Base-by-base conservation (phyloP, 2,113 vertebrate genomes). In the Chaenocephalus aceratus region DNA sequence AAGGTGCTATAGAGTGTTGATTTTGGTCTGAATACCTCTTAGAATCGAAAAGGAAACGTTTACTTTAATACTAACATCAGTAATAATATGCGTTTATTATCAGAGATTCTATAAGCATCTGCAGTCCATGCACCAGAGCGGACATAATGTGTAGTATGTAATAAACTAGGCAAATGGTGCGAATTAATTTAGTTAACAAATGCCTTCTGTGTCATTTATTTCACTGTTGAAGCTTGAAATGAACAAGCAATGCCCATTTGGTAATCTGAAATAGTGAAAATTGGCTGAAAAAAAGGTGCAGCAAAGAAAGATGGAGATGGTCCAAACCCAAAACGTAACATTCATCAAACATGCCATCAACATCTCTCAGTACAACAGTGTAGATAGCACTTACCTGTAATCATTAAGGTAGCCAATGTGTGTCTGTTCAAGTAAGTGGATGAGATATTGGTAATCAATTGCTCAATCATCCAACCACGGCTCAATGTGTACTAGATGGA, bases 201-300 rank as follows among this genome's bases (percentile, higher is more conserved):
- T n/a, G 34, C 23, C 23, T 9, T 58, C 41, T 41, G 26, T 52
- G 36, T 78, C 23, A 34, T 56, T 58, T 23, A 74, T 44, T 73
- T 67, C 26, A 58, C 30, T 8, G 63, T 16, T 26, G 11, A 49
- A 15, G 23, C 23, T 6, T 1, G 0, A 51, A 51, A 11, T n/a
- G 10, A 45, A 66, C 60, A 59, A 16, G 16, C 21, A 34, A 23
- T 26, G 45, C 49, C 23, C 61, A 46, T 53, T 56, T 44, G 26
- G 36, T 56, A 21, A 23, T 14, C 16, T 23, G 26, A 16, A 45
- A 61, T 41, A 52, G 26, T 36, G 18, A 21, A 62, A 67, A 64
- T 10, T 14, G 12, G 26, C 58, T n/a, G 3, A 41, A 41, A 41
- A 30, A 41, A 41, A 41, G 21, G 10, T 13, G n/a, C 18, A 53